Evolutionary conservation across 2,797 vertebrate species (phyloP).

Genomic region (Denticeps clupeoides): DNA sequence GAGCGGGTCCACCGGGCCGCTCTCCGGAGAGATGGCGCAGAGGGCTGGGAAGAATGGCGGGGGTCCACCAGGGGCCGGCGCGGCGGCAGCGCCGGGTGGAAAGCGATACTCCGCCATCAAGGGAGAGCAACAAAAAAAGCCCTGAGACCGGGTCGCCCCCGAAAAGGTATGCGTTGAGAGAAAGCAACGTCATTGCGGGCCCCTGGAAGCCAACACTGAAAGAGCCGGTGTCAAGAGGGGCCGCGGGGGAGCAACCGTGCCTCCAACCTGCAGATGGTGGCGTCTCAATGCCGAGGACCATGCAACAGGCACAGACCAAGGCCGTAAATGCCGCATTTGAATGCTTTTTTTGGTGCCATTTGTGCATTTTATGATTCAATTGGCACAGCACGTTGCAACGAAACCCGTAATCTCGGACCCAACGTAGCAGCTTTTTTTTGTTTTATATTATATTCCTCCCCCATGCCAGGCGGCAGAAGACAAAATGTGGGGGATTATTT

Average conservation of each 20-base stretch:
- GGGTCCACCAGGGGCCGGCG: slow-evolving; percentile 2
- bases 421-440: background rate
- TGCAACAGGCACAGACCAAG: too few species aligned
- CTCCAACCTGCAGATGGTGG: slow-evolving; percentile 42
- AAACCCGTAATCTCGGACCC: slow-evolving; percentile 16
- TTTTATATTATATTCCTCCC: too few species aligned
- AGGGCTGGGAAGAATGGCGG: background rate
- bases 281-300: too few species aligned
- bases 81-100: slow-evolving; percentile 12
- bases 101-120: slow-evolving; percentile 44
- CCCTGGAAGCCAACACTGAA: slow-evolving; percentile 38
- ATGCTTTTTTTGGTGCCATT: slow-evolving; percentile 16
- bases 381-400: slow-evolving; percentile 18
- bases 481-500: too few species aligned
- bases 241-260: slow-evolving; percentile 18
- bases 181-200: slow-evolving; percentile 58
- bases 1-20: slow-evolving; percentile 28
- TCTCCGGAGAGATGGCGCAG: slow-evolving; percentile 36
- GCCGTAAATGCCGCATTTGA: slow-evolving; percentile 2
- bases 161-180: slow-evolving; percentile 52
- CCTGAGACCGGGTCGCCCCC: slow-evolving; percentile 40
- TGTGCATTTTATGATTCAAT: slow-evolving; percentile 9
- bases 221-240: slow-evolving; percentile 41
- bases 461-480: too few species aligned
- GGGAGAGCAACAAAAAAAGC: slow-evolving; percentile 46